Evolutionary conservation across 2,888 invertebrate species (phyloP).

Genomic region (Perizoma flavofasciatum): DNA sequence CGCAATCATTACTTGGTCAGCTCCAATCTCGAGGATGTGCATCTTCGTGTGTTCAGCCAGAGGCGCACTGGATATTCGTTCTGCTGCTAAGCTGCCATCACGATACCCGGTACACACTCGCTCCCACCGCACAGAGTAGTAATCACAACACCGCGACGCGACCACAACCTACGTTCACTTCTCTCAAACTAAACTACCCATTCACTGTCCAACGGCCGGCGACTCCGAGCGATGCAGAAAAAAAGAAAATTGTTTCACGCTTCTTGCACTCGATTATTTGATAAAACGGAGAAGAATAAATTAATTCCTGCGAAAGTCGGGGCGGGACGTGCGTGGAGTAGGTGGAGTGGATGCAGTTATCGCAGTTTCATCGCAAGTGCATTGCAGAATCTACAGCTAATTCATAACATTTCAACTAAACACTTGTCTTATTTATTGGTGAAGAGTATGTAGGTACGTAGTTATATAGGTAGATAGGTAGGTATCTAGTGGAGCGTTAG

Average conservation of each 20-base stretch:
- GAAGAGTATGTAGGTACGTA: no score
- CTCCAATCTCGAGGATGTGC: constrained; percentile 81
- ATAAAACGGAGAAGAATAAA: constrained; percentile 76
- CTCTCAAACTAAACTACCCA: constrained; percentile 61
- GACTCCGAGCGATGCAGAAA: constrained; percentile 57
- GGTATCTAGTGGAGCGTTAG: no score
- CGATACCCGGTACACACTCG: constrained; percentile 44
- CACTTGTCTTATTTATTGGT: no score
- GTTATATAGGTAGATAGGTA: no score
- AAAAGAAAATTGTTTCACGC: constrained; percentile 82
- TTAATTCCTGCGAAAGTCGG: constrained; percentile 78
- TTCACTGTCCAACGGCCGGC: constrained; percentile 47
- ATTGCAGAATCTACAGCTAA: constrained; percentile 45
- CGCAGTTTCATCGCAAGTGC: constrained; percentile 70
- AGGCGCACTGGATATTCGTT: constrained; percentile 38
- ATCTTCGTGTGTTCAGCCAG: constrained; percentile 63
- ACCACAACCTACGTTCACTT: constrained; percentile 64
- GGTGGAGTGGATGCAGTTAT: constrained; percentile 61
- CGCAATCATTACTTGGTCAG: constrained; percentile 72
- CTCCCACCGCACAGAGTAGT: constrained; percentile 41
- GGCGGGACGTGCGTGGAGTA: constrained; percentile 47
- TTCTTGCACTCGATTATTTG: constrained; percentile 77
- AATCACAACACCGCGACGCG: constrained; percentile 46
- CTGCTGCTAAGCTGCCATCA: constrained; percentile 49
- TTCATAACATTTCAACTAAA: constrained; percentile 58